Evolutionary conservation across 1,140 invertebrate genomes (phyloP).

Genomic region (Drosophila bifasciata): DNA sequence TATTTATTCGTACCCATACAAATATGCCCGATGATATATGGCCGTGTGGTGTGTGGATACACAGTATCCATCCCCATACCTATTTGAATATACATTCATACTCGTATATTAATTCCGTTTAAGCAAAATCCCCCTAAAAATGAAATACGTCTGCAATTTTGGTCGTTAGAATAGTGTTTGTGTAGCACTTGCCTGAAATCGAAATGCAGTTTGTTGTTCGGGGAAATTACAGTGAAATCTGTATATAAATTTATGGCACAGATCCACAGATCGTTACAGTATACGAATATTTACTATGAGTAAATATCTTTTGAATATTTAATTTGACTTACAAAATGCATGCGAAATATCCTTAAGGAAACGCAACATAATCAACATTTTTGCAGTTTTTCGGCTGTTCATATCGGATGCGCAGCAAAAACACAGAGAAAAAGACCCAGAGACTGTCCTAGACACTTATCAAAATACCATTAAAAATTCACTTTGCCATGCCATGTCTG

Average conservation of each 20-base stretch:
- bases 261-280: no score
- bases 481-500: slow-evolving; percentile 54
- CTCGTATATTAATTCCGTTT: slow-evolving; percentile 35
- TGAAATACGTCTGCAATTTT: slow-evolving; percentile 43
- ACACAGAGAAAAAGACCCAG: slow-evolving; percentile 12
- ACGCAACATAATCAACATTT: slow-evolving; percentile 34
- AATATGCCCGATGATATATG: slow-evolving; percentile 48
- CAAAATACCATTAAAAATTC: slow-evolving; percentile 77
- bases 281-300: no score
- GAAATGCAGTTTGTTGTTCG: slow-evolving; percentile 14
- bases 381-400: slow-evolving; percentile 1
- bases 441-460: slow-evolving; percentile 56
- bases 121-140: slow-evolving; percentile 22
- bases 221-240: slow-evolving; percentile 8
- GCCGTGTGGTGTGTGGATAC: slow-evolving; percentile 2
- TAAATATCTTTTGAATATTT: not conserved
- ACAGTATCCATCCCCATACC: not conserved
- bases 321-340: slow-evolving; percentile 3
- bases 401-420: slow-evolving; percentile 5
- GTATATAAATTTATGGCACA: slow-evolving; percentile 7
- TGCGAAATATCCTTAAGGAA: slow-evolving; percentile 5
- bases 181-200: slow-evolving; percentile 16
- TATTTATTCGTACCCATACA: slow-evolving; percentile 42
- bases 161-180: slow-evolving; percentile 35
- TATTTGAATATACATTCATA: slow-evolving; percentile 16